phyloP scores from a whole-genome alignment of 2,888 invertebrate genomes.

The Apamea monoglypha region DNA sequence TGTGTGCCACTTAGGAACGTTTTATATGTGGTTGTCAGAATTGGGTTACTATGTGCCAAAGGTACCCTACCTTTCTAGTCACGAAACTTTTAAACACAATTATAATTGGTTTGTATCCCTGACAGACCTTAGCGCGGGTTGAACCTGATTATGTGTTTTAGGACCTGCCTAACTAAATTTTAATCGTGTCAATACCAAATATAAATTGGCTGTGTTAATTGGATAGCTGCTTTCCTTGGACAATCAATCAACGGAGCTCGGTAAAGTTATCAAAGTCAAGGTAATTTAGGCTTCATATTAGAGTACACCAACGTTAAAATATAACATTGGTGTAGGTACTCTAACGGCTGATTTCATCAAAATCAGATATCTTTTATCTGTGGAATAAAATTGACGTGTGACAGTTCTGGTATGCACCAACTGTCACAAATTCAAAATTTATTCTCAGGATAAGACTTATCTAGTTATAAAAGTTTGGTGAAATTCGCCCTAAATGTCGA shows the following conservation, averaged over 20 bases:
- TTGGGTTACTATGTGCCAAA: conserved; percentile 39
- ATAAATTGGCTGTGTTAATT: conserved; percentile 4
- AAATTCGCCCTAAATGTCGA: conserved; percentile 2
- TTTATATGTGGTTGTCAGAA: conserved; percentile 25
- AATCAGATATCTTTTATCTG: neutral
- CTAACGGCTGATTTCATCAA: neutral
- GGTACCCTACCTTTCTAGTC: neutral
- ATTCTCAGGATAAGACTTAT: neutral
- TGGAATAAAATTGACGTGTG: neutral
- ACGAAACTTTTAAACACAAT: neutral
- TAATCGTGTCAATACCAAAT: neutral
- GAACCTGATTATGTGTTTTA: conserved; percentile 3
- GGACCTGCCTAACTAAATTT: neutral
- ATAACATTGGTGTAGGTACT: neutral
- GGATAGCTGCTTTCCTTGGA: neutral
- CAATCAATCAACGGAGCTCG: neutral
- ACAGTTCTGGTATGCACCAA: neutral
- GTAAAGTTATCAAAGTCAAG: conserved; percentile 4
- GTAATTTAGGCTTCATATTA: conserved; percentile 12
- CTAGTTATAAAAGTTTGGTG: neutral
- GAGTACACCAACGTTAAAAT: neutral
- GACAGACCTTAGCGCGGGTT: neutral
- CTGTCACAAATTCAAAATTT: too few species aligned
- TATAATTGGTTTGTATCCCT: neutral
- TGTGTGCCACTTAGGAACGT: conserved; percentile 23